Conservation (phyloP, 2,113 vertebrate genomes). For the Gasterosteus nipponicus region DNA sequence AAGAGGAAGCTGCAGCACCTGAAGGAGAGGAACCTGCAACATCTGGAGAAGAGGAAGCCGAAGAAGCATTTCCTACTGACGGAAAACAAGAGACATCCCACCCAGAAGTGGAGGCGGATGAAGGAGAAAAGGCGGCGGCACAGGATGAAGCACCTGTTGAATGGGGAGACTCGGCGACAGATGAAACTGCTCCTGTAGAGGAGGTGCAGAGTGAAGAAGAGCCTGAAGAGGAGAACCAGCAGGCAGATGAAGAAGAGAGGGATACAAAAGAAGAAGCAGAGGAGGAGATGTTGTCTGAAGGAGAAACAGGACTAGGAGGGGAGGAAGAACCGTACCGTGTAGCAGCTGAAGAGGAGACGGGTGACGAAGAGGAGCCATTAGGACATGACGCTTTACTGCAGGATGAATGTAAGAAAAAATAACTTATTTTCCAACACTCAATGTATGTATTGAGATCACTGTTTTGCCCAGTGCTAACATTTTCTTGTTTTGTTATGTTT, state of each 20-base stretch:
- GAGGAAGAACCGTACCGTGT: conserved; percentile 16
- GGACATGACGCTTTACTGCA: conserved; percentile 46
- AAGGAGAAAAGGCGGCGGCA: conserved; percentile 14
- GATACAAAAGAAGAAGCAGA: not conserved
- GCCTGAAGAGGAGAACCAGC: conserved; percentile 17
- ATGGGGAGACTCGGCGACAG: conserved; percentile 16
- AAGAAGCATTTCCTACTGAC: not conserved
- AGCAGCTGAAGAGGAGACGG: conserved; percentile 32
- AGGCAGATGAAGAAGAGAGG: conserved; percentile 1
- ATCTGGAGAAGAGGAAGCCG: not conserved
- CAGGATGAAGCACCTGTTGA: conserved; percentile 37
- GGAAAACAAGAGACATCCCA: not conserved
- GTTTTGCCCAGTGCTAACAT: conserved; percentile 1
- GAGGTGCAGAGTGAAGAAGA: conserved; percentile 16
- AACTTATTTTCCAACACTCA: not conserved
- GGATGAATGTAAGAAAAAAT: conserved; percentile 62
- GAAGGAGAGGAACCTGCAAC: not conserved
- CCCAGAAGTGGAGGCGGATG: not conserved
- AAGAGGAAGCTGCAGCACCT: not conserved
- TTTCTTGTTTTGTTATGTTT: conserved; percentile 22
- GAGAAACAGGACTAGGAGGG: not conserved
- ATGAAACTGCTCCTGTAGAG: conserved; percentile 28
- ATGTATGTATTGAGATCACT: not conserved
- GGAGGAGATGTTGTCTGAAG: not conserved
- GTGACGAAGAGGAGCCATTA: conserved; percentile 33